A percentile compares a stretch with the other conserved stretches of the same genome.
Conservation (phyloP, 1,140 invertebrate species). For the Drosophila miranda region DNA sequence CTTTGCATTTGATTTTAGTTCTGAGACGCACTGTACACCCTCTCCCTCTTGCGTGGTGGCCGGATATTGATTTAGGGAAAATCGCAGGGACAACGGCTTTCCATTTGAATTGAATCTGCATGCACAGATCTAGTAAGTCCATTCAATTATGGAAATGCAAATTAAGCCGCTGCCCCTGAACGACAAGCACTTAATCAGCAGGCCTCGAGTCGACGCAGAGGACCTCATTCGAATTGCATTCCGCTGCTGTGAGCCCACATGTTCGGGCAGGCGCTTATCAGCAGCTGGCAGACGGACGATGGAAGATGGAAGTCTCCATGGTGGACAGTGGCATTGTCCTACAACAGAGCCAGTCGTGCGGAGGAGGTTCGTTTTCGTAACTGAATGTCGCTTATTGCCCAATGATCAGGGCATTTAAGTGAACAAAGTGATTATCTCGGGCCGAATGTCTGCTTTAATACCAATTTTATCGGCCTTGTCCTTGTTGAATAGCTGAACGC, state of each 20-base stretch:
- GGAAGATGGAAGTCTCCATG: background rate
- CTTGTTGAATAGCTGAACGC: conserved; percentile 22
- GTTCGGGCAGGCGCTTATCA: conserved; percentile 53
- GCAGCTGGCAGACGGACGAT: background rate
- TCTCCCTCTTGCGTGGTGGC: background rate
- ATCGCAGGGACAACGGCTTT: conserved; percentile 30
- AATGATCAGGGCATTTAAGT: conserved; percentile 50
- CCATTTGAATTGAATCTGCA: conserved; percentile 14
- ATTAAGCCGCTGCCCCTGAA: conserved; percentile 36
- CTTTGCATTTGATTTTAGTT: background rate
- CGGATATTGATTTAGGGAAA: conserved; percentile 54
- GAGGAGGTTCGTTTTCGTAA: conserved; percentile 39
- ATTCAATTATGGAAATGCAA: conserved; percentile 64
- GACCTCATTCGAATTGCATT: conserved; percentile 59
- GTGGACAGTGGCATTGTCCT: conserved; percentile 28
- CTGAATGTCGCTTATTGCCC: conserved; percentile 49
- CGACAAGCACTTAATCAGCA: conserved; percentile 70
- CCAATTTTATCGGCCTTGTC: conserved; percentile 14
- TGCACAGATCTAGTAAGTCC: conserved; percentile 44
- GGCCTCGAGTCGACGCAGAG: conserved; percentile 39
- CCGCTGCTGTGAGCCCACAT: conserved; percentile 44
- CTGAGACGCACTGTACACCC: too few species aligned
- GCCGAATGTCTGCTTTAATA: conserved; percentile 17
- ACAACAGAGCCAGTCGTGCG: conserved; percentile 7
- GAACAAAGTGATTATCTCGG: conserved; percentile 21